Base-by-base conservation (phyloP, 2,797 vertebrate species). In the Pipistrellus kuhlii region DNA sequence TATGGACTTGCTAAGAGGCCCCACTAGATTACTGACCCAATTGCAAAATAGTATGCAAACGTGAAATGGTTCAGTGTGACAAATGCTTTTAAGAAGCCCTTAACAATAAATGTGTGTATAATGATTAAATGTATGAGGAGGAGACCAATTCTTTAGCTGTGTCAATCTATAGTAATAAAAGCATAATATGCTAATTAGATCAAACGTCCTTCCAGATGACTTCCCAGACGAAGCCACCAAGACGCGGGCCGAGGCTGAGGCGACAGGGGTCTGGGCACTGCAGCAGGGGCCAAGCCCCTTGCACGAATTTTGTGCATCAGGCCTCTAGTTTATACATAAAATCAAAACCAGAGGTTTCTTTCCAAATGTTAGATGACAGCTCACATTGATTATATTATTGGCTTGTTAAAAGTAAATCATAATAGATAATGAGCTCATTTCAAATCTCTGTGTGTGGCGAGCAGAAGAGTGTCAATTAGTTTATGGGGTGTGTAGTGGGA, bases 271-370 rank as follows among this genome's bases (percentile, higher is more conserved):
- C 57, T 5, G 5, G 25, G 57, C 57, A 30, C 25, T 13, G 12
- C 0, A 1, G 57, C 2, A 1, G 25, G 59, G 2, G 59, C 59
- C 59, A 62, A 6, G 27, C 27, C 59, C 27, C 27, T 14, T 7
- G 57, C 25, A 13, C 0, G 5, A 23, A 30, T 30, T 62, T 62
- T 25, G 1, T 62, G 59, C 27, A 30, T 3, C 59, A 9, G 59
- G 27, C 25, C 59, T 30, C 59, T 7, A 30, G 27, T 62, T 75
- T 86, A 35, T 27, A 32, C 21, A 57, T 14, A 66, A 97, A 98
- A 71, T 41, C 14, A 88, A 94, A 95, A 66, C 85, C 64, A 73
- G 32, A 96, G 93, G 55, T 32, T 96, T 91, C 51, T 96, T 96
- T 84, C 12, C 0, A 83, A 92, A 57, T 0, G 15, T 88, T 96